Base-by-base conservation (phyloP, 1,140 invertebrate genomes). In the Tetraneura akinire region DNA sequence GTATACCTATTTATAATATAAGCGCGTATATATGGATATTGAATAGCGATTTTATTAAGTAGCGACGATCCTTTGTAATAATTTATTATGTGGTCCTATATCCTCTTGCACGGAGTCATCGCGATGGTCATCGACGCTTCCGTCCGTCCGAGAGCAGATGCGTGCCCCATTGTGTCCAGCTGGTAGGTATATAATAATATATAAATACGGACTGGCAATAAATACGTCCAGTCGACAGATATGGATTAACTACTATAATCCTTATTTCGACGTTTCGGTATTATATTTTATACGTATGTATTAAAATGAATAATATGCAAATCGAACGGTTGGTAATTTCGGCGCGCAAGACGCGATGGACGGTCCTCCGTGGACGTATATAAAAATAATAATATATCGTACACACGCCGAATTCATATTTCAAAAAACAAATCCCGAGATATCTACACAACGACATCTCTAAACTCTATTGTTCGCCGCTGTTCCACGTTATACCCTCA, bases 1-100 rank as follows among this genome's bases (percentile, higher is more conserved):
- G 21, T 2, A 21, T 68, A 42, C 42, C n/a, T n/a, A n/a, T n/a
- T n/a, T n/a, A n/a, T n/a, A n/a, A n/a, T n/a, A n/a, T n/a, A n/a
- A n/a, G n/a, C n/a, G n/a, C 68, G 45, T 29, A 71, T 51, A 29
- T 18, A n/a, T 6, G 16, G 45, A 60, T 55, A 37, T 78, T 78
- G 37, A 78, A 78, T 78, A 62, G 74, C 26, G 74, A 78, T 78
- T 78, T 78, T 60, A 78, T 78, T 62, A 78, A 78, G 74, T 78
- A 78, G 74, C 74, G 51, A 26, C 66, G 66, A 78, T 78, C 74
- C 47, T 60, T 78, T 78, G 73, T 76, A 29, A 73, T n/a, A n/a
- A n/a, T n/a, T n/a, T n/a, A n/a, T n/a, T n/a, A n/a, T n/a, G n/a
- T 73, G 29, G 51, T 57, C 29, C 29, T 57, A 13, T 37, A 37